Percentiles rank a stretch among this genome's conserved stretches.
Conservation (phyloP, 1,140 invertebrate genomes). For the Panagrolaimus sp. region DNA sequence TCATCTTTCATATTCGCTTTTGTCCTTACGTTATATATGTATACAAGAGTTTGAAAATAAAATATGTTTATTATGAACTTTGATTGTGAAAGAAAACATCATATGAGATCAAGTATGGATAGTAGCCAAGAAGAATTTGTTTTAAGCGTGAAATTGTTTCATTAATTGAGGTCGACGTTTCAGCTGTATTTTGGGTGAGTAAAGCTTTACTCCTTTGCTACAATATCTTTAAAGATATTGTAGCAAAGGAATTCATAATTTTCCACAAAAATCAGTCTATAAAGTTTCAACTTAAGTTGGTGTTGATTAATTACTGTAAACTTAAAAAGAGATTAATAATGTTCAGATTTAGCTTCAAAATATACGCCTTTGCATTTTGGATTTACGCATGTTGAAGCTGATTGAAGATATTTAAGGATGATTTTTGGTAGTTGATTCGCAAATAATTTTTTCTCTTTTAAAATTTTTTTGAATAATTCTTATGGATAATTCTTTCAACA, state of each 20-base stretch:
- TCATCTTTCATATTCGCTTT: background rate
- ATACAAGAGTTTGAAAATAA: too few relatives aligned
- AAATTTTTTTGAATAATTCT: conserved; percentile 69
- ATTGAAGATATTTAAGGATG: conserved; percentile 74
- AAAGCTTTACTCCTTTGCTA: too few relatives aligned
- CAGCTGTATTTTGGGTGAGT: too few relatives aligned
- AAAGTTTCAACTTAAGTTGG: too few relatives aligned
- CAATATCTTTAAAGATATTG: conserved; percentile 91
- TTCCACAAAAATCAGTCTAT: conserved; percentile 91
- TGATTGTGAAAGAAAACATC: too few relatives aligned
- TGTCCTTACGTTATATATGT: too few relatives aligned
- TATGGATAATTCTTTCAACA: conserved; percentile 79
- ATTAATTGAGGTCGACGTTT: too few relatives aligned
- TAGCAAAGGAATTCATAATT: conserved; percentile 87
- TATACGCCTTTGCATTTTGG: conserved; percentile 80
- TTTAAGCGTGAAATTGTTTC: too few relatives aligned
- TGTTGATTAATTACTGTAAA: too few relatives aligned
- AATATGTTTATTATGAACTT: too few relatives aligned
- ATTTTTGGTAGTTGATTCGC: conserved; percentile 70
- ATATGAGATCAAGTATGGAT: too few relatives aligned
- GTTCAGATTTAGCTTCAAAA: conserved; percentile 89
- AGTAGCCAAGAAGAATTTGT: too few relatives aligned
- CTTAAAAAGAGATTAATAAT: conserved; percentile 86
- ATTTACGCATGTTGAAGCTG: conserved; percentile 87
- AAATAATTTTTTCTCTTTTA: conserved; percentile 68